Conservation (phyloP, 23 tunicate species). For the Ascidia mentula region DNA sequence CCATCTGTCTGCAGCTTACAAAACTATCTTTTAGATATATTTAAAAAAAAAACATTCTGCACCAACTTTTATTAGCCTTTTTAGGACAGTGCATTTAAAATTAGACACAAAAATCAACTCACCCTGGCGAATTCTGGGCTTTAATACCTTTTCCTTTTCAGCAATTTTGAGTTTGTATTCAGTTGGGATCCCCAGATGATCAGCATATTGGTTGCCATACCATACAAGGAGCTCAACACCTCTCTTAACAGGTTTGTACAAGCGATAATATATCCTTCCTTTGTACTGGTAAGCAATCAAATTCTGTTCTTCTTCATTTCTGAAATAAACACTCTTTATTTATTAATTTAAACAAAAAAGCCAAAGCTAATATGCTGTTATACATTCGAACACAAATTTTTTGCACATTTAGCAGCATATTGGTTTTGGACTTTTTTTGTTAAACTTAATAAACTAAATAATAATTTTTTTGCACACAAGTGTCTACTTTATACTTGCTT, state of each 20-base stretch:
- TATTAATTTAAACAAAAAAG: background rate
- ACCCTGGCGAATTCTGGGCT: background rate
- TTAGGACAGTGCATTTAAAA: too few relatives aligned
- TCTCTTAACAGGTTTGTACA: conserved; percentile 45
- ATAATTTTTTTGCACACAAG: background rate
- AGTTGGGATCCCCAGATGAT: conserved; percentile 53
- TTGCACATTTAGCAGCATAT: background rate
- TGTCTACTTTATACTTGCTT: too few relatives aligned
- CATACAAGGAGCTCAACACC: conserved; percentile 70
- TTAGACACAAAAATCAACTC: background rate
- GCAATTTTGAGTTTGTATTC: background rate
- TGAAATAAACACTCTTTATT: background rate
- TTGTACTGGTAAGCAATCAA: conserved; percentile 65
- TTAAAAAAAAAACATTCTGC: too few relatives aligned
- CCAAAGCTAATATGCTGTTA: background rate
- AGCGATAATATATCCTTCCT: conserved; percentile 67
- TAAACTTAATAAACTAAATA: background rate
- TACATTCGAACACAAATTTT: too few relatives aligned
- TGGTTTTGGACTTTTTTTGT: too few relatives aligned
- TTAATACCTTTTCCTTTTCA: background rate
- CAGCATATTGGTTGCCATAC: conserved; percentile 79
- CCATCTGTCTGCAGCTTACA: too few relatives aligned
- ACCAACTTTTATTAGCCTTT: too few relatives aligned
- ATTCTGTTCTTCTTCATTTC: conserved; percentile 70
- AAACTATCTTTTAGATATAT: too few relatives aligned